Percentiles rank a stretch among this genome's conserved stretches.
Conservation (phyloP, 2,113 vertebrate species). For the Gambusia affinis region DNA sequence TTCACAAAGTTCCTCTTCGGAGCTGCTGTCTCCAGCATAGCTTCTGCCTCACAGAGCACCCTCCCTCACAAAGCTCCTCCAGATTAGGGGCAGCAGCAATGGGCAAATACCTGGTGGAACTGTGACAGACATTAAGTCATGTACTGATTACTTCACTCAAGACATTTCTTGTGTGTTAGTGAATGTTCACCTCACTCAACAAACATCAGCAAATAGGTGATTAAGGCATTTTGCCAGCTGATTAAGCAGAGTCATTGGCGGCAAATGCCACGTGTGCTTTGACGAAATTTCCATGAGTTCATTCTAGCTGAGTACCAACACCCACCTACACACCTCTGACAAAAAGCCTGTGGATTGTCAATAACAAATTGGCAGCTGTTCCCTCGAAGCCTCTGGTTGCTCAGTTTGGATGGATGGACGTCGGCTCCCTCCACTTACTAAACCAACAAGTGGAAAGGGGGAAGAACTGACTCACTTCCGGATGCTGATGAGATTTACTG, state of each 20-base stretch:
- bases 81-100: no score
- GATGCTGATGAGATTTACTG: background rate
- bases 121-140: background rate
- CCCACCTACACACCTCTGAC: conserved; percentile 39
- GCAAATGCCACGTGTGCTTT: conserved; percentile 25
- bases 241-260: conserved; percentile 29
- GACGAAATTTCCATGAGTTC: conserved; percentile 31
- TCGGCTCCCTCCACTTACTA: background rate
- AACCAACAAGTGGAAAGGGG: conserved; percentile 3
- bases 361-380: background rate
- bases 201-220: background rate
- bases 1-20: no score
- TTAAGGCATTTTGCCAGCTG: conserved; percentile 2
- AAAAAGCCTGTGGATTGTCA: conserved; percentile 6
- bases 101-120: no score
- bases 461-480: conserved; percentile 38
- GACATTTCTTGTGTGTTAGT: background rate
- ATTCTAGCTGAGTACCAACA: conserved; percentile 18
- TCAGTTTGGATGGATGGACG: background rate
- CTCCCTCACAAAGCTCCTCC: no score
- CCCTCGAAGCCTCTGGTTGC: background rate
- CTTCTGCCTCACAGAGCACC: no score
- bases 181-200: background rate
- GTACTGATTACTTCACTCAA: background rate
- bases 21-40: no score